These are phyloP conservation scores for Nemurella pictetii DNA, from an alignment of 2,888 invertebrate genomes.

Conservation along the genomic window DNA sequence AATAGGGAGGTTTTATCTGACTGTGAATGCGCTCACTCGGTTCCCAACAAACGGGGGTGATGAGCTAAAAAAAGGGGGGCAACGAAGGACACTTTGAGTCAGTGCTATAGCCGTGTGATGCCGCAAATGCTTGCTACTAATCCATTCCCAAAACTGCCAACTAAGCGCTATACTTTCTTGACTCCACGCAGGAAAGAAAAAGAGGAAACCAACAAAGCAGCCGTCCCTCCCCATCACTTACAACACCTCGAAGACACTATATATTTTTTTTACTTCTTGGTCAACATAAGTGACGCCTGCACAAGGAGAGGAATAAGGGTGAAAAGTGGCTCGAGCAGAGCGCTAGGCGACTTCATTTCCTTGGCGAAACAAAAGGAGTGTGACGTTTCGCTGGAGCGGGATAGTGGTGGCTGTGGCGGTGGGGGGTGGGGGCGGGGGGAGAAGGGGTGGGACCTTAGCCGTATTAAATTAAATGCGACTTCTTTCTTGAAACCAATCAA, in stretches of 20 bases:
- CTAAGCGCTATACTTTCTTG: constrained; percentile 31
- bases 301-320: background rate
- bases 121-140: constrained; percentile 35
- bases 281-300: constrained; percentile 36
- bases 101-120: background rate
- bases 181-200: background rate
- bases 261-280: constrained; percentile 37
- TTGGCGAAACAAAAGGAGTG: background rate
- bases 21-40: constrained; percentile 19
- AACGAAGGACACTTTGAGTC: background rate
- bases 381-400: background rate
- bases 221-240: constrained; percentile 28
- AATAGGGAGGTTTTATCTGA: constrained; percentile 42
- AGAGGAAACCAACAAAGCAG: background rate
- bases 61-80: background rate
- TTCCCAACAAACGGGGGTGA: background rate
- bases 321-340: background rate
- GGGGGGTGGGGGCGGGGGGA: background rate
- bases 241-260: constrained; percentile 22
- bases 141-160: constrained; percentile 42
- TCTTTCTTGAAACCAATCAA: constrained; percentile 25
- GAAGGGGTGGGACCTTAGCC: background rate
- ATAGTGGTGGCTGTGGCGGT: background rate
- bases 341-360: background rate
- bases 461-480: constrained; percentile 21